These are phyloP conservation scores for Chlorospingus semifuscus DNA, from an alignment of 2,797 vertebrate genomes.

Conservation along the genomic window DNA sequence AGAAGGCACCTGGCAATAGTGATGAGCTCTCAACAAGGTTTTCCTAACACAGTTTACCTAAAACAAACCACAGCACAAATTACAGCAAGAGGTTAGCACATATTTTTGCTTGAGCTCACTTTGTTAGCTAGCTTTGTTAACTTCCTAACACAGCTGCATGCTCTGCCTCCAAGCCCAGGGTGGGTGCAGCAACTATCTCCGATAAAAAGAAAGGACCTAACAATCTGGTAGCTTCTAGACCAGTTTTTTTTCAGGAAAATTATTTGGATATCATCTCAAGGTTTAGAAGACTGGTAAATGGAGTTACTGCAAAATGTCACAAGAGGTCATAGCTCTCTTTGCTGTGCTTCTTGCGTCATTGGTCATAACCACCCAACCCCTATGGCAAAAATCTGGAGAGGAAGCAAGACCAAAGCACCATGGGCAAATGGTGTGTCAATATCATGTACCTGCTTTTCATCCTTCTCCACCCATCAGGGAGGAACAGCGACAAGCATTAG, in stretches of 20 bases:
- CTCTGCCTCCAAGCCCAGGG: background rate
- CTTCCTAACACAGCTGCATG: background rate
- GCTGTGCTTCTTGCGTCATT: background rate
- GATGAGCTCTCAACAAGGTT: background rate
- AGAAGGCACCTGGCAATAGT: background rate
- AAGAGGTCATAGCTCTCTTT: background rate
- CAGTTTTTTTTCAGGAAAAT: background rate
- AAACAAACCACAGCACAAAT: background rate
- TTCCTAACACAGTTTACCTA: background rate
- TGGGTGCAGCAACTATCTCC: background rate
- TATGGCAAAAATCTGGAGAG: background rate
- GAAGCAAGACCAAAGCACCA: background rate
- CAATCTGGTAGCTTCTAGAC: background rate
- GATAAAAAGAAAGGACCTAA: background rate
- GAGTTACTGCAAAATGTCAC: background rate
- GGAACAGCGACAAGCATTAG: background rate
- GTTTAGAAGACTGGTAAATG: background rate
- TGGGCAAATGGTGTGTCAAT: background rate
- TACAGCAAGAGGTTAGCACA: background rate
- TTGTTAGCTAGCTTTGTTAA: background rate
- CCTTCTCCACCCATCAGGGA: background rate
- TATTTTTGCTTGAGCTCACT: background rate
- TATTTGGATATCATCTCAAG: background rate
- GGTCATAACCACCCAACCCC: background rate
- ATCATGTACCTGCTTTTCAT: rapidly evolving